Evolutionary conservation across 2,888 invertebrate genomes (phyloP).

Genomic region (Norana najaformis): DNA sequence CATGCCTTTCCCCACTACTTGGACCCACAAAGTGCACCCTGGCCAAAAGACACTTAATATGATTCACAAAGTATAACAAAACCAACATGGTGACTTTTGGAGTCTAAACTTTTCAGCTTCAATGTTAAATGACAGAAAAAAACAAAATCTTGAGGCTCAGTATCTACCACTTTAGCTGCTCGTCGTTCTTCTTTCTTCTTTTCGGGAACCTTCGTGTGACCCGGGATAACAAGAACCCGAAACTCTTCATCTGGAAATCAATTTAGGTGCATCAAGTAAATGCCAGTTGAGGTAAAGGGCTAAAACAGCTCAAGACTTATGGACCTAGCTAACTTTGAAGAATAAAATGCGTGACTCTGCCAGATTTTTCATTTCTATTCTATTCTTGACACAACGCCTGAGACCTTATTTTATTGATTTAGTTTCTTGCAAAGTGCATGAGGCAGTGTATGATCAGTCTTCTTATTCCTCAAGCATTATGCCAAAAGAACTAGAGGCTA

Average conservation of each 20-base stretch:
- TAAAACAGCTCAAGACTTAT: not conserved
- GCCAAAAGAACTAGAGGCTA: too few relatives aligned
- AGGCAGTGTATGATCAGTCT: not conserved
- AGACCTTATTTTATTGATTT: not conserved
- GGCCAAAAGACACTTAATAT: not conserved
- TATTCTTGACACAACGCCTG: too few relatives aligned
- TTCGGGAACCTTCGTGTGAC: slow-evolving; percentile 41
- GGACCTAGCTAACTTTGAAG: too few relatives aligned
- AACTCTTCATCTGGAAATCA: slow-evolving; percentile 42
- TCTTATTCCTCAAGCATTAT: not conserved
- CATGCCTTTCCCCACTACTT: not conserved
- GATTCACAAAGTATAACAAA: not conserved
- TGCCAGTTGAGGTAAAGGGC: not conserved
- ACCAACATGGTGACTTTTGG: not conserved
- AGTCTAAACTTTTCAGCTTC: not conserved
- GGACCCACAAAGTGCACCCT: not conserved
- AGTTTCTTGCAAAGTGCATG: not conserved
- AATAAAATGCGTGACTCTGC: too few relatives aligned
- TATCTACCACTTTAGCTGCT: not conserved
- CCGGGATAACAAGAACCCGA: slow-evolving; percentile 44
- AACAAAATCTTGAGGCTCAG: not conserved
- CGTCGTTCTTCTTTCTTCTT: slow-evolving; percentile 27
- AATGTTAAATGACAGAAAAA: not conserved
- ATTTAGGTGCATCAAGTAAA: not conserved
- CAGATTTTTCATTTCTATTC: too few relatives aligned